phyloP scores from a whole-genome alignment of 2,113 vertebrate species.

The Sceloporus tristichus region DNA sequence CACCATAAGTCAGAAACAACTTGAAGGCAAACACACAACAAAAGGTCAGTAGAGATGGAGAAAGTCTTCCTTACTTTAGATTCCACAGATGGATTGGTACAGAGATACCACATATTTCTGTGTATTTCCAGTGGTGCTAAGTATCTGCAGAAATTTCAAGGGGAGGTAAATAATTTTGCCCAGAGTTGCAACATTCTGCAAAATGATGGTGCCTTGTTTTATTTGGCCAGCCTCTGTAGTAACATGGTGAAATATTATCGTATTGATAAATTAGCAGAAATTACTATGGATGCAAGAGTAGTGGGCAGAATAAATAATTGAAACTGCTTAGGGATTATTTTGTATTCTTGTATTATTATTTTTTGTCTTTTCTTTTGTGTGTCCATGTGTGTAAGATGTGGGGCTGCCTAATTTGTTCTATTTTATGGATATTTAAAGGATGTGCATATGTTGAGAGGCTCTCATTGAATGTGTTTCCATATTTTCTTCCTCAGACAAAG shows the following conservation, averaged over 20 bases:
- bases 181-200: not conserved
- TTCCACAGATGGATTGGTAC: too few species aligned
- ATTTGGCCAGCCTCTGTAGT: not conserved
- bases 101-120: too few species aligned
- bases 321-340: not conserved
- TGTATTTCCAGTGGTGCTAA: too few species aligned
- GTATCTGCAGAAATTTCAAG: not conserved
- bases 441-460: not conserved
- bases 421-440: not conserved
- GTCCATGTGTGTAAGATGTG: not conserved
- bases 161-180: not conserved
- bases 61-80: too few species aligned
- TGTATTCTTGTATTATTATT: not conserved
- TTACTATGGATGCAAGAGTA: not conserved
- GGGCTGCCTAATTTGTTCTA: not conserved
- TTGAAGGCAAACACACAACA: too few species aligned
- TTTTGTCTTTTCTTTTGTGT: not conserved
- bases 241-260: not conserved
- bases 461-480: not conserved
- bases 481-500: not conserved
- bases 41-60: too few species aligned
- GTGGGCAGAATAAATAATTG: not conserved
- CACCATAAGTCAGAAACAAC: too few species aligned
- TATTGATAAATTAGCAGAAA: not conserved
- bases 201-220: not conserved